Conservation (phyloP, 2,113 vertebrate species). For the Myotis davidii region DNA sequence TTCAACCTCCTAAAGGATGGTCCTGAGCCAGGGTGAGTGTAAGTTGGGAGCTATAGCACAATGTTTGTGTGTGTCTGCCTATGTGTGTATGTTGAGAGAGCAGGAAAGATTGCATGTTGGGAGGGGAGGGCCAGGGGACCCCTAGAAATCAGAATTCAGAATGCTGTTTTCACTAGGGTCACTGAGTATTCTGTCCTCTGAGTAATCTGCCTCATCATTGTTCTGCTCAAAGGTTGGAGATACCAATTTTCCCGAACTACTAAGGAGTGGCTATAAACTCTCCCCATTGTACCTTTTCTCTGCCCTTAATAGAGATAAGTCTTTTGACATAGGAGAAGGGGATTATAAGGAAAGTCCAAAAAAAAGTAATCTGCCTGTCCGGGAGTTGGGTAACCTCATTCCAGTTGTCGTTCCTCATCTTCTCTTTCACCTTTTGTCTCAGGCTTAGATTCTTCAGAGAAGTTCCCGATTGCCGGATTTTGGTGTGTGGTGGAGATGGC, state of each 20-base stretch:
- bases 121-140: background rate
- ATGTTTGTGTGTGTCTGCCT: background rate
- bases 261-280: background rate
- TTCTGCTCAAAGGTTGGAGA: background rate
- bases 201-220: background rate
- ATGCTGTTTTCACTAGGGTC: background rate
- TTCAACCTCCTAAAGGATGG: constrained; percentile 90
- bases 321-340: background rate
- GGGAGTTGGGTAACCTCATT: background rate
- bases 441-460: constrained; percentile 95
- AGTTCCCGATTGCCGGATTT: constrained; percentile 89
- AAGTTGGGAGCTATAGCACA: background rate
- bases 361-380: background rate
- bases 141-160: background rate
- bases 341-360: background rate
- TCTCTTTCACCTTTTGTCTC: constrained; percentile 80
- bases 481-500: constrained; percentile 94
- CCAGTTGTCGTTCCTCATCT: background rate
- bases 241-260: background rate
- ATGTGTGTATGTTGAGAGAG: background rate
- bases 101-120: background rate
- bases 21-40: constrained; percentile 90
- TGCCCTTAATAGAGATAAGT: background rate
- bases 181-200: background rate
- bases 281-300: background rate